A percentile compares a stretch with the other conserved stretches of the same genome.
These are phyloP conservation scores for Alosa sapidissima DNA, from an alignment of 2,797 vertebrate species.

Conservation along the genomic window DNA sequence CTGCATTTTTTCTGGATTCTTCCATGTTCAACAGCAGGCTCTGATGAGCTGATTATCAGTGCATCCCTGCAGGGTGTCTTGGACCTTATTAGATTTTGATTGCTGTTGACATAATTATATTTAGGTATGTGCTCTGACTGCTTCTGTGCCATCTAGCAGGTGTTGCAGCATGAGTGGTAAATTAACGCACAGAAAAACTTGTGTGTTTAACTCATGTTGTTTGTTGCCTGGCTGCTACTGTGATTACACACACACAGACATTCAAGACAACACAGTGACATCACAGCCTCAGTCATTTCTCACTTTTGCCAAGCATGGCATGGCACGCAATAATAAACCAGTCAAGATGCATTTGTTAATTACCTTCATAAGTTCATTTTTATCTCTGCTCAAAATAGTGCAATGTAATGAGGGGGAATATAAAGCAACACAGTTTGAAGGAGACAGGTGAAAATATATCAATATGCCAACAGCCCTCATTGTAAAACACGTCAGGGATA, in stretches of 20 bases:
- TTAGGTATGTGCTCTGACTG: background rate
- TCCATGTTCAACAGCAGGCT: background rate
- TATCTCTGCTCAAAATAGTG: background rate
- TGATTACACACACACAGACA: background rate
- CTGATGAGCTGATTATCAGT: background rate
- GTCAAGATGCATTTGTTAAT: background rate
- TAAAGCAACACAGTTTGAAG: background rate
- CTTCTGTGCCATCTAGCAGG: background rate
- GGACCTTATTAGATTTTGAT: background rate
- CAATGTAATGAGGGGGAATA: background rate
- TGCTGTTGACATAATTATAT: conserved; percentile 21
- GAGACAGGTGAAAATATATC: background rate
- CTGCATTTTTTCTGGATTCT: background rate
- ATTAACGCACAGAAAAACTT: background rate
- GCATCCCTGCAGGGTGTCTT: background rate
- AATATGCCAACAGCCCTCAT: background rate
- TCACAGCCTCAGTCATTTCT: background rate
- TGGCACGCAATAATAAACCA: background rate
- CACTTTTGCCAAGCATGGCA: background rate
- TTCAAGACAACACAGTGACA: background rate
- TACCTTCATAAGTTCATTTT: background rate
- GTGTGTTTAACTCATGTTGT: background rate
- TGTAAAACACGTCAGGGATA: background rate
- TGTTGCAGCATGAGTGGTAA: background rate
- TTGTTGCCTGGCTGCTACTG: background rate